These are phyloP conservation scores for Rhabdomys dilectus DNA, from an alignment of 2,113 vertebrate genomes.

Conservation along the genomic window DNA sequence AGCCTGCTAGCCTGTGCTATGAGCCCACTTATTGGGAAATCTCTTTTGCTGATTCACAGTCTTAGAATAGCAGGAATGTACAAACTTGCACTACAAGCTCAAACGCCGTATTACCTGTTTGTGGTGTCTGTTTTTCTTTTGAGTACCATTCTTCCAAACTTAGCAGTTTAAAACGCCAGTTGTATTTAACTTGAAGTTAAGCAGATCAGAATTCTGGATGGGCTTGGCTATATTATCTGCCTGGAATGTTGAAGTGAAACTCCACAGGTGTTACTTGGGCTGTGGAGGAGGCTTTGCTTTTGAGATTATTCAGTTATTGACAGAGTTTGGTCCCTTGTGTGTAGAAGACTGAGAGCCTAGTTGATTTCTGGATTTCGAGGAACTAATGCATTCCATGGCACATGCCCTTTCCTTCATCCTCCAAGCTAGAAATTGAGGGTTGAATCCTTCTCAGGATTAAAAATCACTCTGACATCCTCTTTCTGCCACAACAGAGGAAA, in stretches of 20 bases:
- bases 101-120: not conserved
- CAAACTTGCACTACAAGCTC: not conserved
- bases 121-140: not conserved
- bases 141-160: not conserved
- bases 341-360: not conserved
- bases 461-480: not conserved
- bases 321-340: not conserved
- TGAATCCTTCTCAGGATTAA: not conserved
- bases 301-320: not conserved
- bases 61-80: not conserved
- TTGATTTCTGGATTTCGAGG: not conserved
- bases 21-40: not conserved
- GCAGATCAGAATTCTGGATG: not conserved
- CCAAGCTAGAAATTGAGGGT: not conserved
- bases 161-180: not conserved
- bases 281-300: not conserved
- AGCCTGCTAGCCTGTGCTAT: not conserved
- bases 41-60: not conserved
- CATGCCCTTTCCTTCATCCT: not conserved
- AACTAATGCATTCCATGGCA: not conserved
- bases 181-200: not conserved
- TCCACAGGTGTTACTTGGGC: not conserved
- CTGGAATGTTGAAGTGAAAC: not conserved
- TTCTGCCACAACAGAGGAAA: not conserved
- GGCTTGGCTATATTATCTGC: not conserved